Evolutionary conservation across 2,797 vertebrate genomes (phyloP).

Genomic region (Galaxias olidus): DNA sequence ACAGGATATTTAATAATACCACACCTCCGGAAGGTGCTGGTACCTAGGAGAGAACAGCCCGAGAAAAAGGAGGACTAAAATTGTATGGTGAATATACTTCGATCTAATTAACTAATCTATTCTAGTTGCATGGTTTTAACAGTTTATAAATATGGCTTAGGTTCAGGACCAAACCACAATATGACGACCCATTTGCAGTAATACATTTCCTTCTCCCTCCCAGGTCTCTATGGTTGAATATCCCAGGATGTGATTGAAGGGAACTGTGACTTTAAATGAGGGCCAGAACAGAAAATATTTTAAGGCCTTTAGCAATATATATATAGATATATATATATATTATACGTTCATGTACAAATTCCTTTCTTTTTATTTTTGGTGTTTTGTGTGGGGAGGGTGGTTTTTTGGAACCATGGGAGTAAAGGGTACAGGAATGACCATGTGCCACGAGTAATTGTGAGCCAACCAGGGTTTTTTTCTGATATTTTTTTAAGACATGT

Average conservation of each 20-base stretch:
- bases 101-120: background rate
- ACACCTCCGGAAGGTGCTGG: slow-evolving; percentile 83
- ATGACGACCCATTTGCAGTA: too few relatives aligned
- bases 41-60: slow-evolving; percentile 81
- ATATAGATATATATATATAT: slow-evolving; percentile 34
- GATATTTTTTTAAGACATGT: slow-evolving; percentile 17
- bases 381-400: slow-evolving; percentile 61
- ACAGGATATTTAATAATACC: slow-evolving; percentile 79
- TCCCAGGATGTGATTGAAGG: slow-evolving; percentile 61
- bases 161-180: too few relatives aligned
- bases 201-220: slow-evolving; percentile 24
- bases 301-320: slow-evolving; percentile 78
- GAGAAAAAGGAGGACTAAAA: slow-evolving; percentile 70
- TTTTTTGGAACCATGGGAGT: slow-evolving; percentile 68
- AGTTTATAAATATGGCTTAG: too few relatives aligned
- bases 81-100: slow-evolving; percentile 46
- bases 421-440: slow-evolving; percentile 75
- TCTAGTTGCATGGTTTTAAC: too few relatives aligned
- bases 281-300: slow-evolving; percentile 72
- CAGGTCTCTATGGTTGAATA: slow-evolving; percentile 61
- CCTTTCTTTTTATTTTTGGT: slow-evolving; percentile 73
- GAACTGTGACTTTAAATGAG: slow-evolving; percentile 72
- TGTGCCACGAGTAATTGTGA: slow-evolving; percentile 72
- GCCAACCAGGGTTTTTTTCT: slow-evolving; percentile 49
- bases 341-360: slow-evolving; percentile 68